Percentiles rank a stretch among this genome's conserved stretches.
phyloP scores from a whole-genome alignment of 2,888 invertebrate genomes.

The Acanthoscelides obtectus region DNA sequence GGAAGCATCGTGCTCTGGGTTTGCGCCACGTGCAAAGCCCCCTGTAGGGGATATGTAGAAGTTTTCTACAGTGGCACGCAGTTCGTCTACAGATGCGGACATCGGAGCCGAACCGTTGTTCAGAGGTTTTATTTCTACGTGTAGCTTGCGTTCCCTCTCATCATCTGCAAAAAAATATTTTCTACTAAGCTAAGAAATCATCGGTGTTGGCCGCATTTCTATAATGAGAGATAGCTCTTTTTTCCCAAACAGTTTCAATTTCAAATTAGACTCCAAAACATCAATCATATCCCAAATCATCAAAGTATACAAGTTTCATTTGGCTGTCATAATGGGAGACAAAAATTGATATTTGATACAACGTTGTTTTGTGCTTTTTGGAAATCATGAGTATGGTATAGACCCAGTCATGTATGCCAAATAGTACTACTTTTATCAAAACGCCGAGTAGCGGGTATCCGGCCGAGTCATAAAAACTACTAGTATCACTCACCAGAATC shows the following conservation, averaged over 20 bases:
- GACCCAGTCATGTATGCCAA: too few relatives aligned
- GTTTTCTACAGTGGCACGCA: conserved; percentile 88
- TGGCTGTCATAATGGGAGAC: background rate
- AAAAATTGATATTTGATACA: background rate
- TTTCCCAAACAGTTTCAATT: background rate
- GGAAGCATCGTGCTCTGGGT: conserved; percentile 58
- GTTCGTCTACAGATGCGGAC: conserved; percentile 93
- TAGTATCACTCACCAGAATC: conserved; percentile 59
- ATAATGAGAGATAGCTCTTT: background rate
- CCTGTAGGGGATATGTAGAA: conserved; percentile 78
- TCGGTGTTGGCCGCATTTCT: background rate
- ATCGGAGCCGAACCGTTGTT: conserved; percentile 85
- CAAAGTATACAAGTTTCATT: too few relatives aligned
- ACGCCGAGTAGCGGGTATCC: too few relatives aligned
- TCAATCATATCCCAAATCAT: too few relatives aligned
- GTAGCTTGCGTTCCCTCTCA: conserved; percentile 82
- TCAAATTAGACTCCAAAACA: too few relatives aligned
- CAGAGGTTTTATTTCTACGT: conserved; percentile 91
- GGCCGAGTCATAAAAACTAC: too few relatives aligned
- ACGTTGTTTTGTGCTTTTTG: too few relatives aligned
- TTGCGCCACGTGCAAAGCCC: conserved; percentile 61
- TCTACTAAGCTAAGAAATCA: background rate
- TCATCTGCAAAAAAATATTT: conserved; percentile 55
- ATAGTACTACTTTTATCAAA: too few relatives aligned
- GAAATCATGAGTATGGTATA: too few relatives aligned